Conservation (phyloP, 2,888 invertebrate genomes). For the Orthosia cruda region DNA sequence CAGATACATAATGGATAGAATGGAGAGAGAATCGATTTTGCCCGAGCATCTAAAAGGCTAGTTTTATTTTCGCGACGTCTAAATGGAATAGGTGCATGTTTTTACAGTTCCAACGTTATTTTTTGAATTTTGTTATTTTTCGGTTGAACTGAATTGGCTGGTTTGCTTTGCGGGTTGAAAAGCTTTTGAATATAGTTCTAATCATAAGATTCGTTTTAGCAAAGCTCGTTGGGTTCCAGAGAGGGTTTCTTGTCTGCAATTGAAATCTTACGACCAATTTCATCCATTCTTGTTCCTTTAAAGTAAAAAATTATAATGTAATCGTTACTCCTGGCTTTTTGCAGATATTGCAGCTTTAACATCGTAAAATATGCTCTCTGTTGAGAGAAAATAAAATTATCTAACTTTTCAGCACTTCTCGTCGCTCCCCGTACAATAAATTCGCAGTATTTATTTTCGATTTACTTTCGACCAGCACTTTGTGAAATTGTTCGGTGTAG, state of each 20-base stretch:
- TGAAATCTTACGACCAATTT: neutral
- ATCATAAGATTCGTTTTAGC: constrained; percentile 7
- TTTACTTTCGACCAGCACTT: constrained; percentile 43
- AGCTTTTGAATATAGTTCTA: constrained; percentile 1
- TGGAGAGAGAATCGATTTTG: constrained; percentile 54
- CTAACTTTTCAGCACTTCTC: constrained; percentile 5
- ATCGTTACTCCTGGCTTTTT: neutral
- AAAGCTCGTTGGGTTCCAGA: neutral
- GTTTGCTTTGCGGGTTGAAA: neutral
- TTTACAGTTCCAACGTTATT: constrained; percentile 5
- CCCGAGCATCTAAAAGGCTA: constrained; percentile 24
- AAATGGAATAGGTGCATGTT: constrained; percentile 25
- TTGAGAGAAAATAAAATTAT: constrained; percentile 12
- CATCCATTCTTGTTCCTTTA: neutral
- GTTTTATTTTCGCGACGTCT: constrained; percentile 44
- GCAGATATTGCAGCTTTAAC: neutral
- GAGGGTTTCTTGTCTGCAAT: neutral
- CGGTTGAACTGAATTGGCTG: constrained; percentile 1
- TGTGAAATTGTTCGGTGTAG: constrained; percentile 23
- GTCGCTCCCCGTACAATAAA: constrained; percentile 7
- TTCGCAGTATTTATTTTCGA: constrained; percentile 28
- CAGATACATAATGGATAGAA: constrained; percentile 65
- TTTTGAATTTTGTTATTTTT: constrained; percentile 21
- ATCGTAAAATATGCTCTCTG: neutral
- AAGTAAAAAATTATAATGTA: too few relatives aligned